Conservation (phyloP, 2,113 vertebrate species). For the Nesoenas mayeri region DNA sequence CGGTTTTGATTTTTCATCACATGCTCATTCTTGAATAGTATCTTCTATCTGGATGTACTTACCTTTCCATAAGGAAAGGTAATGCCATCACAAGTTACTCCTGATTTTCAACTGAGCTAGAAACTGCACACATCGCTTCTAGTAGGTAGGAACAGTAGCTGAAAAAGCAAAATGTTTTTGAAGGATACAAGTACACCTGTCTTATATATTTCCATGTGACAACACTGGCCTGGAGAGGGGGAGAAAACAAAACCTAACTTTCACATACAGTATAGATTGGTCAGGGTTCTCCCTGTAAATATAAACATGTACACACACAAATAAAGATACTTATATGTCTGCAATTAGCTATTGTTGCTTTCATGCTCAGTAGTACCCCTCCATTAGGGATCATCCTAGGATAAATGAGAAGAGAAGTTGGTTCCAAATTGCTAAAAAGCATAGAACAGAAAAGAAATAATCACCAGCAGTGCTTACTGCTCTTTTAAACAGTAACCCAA, state of each 20-base stretch:
- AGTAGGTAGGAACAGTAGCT: not conserved
- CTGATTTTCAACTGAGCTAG: not conserved
- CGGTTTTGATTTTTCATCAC: not conserved
- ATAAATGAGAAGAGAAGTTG: not conserved
- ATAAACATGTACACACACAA: not conserved
- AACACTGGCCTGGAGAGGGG: not conserved
- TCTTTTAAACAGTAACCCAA: not conserved
- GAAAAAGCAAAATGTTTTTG: not conserved
- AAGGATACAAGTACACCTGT: not conserved
- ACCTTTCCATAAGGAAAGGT: not conserved
- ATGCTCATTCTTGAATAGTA: not conserved
- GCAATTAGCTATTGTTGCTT: not conserved
- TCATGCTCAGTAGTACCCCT: not conserved
- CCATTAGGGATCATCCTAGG: not conserved
- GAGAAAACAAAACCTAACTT: not conserved
- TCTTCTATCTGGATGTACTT: not conserved
- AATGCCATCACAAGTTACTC: not conserved
- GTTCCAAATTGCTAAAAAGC: not conserved
- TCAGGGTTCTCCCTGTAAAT: not conserved
- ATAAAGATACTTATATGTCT: not conserved
- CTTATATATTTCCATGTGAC: not conserved
- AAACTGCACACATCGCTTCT: not conserved
- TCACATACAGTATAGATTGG: rapidly evolving
- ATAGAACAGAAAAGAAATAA: not conserved
- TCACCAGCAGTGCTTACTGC: not conserved